These are phyloP conservation scores for Myzus persicae DNA, from an alignment of 1,140 invertebrate species.

Conservation along the genomic window DNA sequence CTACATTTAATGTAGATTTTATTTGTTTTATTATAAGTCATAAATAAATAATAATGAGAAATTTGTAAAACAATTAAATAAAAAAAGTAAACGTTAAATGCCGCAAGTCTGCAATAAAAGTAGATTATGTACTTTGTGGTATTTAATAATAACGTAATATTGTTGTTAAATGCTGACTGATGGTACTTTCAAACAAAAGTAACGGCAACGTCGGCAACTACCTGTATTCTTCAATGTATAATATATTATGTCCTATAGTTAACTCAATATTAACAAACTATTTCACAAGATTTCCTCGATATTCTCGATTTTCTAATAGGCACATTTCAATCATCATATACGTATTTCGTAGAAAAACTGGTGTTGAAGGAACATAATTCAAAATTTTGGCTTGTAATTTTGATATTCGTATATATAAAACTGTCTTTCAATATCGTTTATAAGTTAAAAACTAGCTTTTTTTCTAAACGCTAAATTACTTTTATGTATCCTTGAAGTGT, in stretches of 20 bases:
- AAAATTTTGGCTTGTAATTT: neutral
- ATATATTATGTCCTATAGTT: too few relatives aligned
- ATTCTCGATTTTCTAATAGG: neutral
- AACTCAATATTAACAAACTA: neutral
- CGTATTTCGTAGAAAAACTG: neutral
- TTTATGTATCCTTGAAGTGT: neutral
- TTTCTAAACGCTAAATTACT: neutral
- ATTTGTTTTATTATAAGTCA: neutral
- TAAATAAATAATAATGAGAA: conserved; percentile 15
- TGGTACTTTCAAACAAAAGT: neutral
- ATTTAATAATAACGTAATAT: neutral
- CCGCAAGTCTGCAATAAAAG: neutral
- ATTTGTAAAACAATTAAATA: neutral
- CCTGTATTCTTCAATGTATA: too few relatives aligned
- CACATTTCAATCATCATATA: neutral
- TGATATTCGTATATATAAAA: neutral
- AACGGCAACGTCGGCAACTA: too few relatives aligned
- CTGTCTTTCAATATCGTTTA: neutral
- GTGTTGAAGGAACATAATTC: neutral
- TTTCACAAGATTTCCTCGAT: neutral
- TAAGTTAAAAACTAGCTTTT: neutral
- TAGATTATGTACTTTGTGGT: neutral
- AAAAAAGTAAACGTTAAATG: neutral
- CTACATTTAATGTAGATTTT: neutral
- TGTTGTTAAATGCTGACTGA: neutral